These are phyloP conservation scores for Guaruba guarouba DNA, from an alignment of 2,113 vertebrate species.

Conservation along the genomic window DNA sequence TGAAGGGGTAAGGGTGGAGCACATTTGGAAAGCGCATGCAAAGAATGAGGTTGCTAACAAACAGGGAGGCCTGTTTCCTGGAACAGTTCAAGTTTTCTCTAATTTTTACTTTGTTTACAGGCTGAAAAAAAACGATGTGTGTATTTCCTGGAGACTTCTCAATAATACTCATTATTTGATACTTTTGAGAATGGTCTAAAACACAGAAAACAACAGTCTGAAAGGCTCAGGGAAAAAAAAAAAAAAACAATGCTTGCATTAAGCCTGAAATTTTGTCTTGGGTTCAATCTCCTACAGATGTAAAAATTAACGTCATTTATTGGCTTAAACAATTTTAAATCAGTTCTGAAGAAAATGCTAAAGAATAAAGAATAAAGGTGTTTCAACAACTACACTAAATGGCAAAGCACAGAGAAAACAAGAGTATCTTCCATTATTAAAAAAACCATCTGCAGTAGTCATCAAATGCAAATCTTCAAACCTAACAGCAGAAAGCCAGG, in stretches of 20 bases:
- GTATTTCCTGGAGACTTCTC: constrained; percentile 1
- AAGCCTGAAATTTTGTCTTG: neutral
- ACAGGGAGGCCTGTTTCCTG: neutral
- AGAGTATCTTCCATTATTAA: neutral
- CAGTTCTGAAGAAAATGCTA: neutral
- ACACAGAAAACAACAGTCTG: neutral
- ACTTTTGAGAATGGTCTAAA: neutral
- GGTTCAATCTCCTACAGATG: neutral
- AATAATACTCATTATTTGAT: neutral
- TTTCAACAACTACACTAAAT: neutral
- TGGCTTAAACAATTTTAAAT: neutral
- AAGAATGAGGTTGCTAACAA: neutral
- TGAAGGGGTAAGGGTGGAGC: neutral
- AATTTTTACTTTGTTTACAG: neutral
- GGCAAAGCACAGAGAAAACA: neutral
- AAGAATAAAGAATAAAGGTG: neutral
- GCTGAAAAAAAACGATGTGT: neutral
- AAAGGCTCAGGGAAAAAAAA: neutral
- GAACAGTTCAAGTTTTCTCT: neutral
- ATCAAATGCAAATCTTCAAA: neutral
- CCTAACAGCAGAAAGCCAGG: neutral
- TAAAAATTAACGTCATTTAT: neutral
- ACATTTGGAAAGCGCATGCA: neutral
- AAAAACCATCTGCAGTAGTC: neutral
- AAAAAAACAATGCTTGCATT: neutral